These are phyloP conservation scores for Cromileptes altivelis DNA, from an alignment of 2,113 vertebrate species.

Conservation along the genomic window DNA sequence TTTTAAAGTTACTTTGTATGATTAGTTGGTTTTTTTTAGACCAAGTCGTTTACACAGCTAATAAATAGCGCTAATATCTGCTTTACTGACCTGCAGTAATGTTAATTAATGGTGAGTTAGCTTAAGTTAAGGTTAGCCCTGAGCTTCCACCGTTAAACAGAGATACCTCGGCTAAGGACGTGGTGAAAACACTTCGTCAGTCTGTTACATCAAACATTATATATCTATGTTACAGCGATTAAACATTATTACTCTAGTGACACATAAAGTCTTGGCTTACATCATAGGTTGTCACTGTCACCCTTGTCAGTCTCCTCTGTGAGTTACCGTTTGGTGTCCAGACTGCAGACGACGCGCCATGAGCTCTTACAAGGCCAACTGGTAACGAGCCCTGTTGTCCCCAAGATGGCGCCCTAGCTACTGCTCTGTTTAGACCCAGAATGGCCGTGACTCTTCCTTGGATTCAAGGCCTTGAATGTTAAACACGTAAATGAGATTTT, in stretches of 20 bases:
- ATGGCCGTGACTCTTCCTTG: no score
- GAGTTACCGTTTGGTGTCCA: not conserved
- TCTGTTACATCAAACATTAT: not conserved
- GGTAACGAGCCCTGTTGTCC: constrained; percentile 32
- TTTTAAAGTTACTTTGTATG: not conserved
- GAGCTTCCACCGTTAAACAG: not conserved
- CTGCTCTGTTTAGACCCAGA: not conserved
- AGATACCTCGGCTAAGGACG: not conserved
- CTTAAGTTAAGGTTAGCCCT: not conserved
- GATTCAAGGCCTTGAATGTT: not conserved
- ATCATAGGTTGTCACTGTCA: not conserved
- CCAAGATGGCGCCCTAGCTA: constrained; percentile 52
- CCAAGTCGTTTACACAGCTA: no score
- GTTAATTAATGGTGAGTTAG: not conserved
- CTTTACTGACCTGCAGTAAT: not conserved
- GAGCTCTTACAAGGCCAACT: not conserved
- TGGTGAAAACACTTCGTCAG: not conserved
- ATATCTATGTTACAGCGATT: no score
- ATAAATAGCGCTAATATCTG: not conserved
- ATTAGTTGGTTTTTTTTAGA: not conserved
- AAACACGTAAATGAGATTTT: not conserved
- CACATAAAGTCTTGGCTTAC: not conserved
- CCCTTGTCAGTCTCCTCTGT: not conserved
- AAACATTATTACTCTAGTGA: not conserved
- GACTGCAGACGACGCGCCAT: not conserved